Conservation (phyloP, 2,888 invertebrate genomes). For the Ochlodes sylvanus region DNA sequence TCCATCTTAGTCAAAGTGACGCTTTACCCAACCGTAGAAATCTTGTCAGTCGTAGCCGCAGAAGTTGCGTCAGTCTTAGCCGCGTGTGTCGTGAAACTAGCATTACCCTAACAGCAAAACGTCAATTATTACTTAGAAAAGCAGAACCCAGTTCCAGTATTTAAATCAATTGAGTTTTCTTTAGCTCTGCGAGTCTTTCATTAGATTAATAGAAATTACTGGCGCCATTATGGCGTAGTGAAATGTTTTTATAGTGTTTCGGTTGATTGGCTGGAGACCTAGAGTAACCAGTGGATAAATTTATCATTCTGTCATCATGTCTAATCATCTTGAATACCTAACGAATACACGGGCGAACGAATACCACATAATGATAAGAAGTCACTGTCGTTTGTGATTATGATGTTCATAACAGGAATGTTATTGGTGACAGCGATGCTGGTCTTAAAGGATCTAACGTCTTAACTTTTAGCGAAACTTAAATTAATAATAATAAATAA, state of each 20-base stretch:
- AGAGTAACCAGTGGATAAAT: background rate
- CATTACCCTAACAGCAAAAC: background rate
- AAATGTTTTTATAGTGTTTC: background rate
- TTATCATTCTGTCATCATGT: too few species aligned
- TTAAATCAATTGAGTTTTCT: constrained; percentile 16
- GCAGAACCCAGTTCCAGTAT: constrained; percentile 9
- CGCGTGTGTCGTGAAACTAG: background rate
- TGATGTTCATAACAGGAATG: too few species aligned
- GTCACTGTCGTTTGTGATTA: too few species aligned
- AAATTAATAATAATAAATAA: too few species aligned
- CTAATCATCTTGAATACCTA: too few species aligned
- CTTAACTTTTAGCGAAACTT: too few species aligned
- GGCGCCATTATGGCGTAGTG: background rate
- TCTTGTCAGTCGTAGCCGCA: background rate
- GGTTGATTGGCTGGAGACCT: background rate
- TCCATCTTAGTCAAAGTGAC: too few species aligned
- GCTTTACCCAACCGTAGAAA: background rate
- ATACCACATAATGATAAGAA: too few species aligned
- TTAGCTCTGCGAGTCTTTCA: background rate
- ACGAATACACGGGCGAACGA: too few species aligned
- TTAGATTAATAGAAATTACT: constrained; percentile 1
- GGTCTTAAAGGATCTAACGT: too few species aligned
- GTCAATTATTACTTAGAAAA: constrained; percentile 5
- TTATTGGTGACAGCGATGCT: too few species aligned
- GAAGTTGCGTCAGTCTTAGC: background rate